Percentiles rank a stretch among this genome's conserved stretches.
phyloP scores from a whole-genome alignment of 92 coral and sea anemone species.

The Porites rus region DNA sequence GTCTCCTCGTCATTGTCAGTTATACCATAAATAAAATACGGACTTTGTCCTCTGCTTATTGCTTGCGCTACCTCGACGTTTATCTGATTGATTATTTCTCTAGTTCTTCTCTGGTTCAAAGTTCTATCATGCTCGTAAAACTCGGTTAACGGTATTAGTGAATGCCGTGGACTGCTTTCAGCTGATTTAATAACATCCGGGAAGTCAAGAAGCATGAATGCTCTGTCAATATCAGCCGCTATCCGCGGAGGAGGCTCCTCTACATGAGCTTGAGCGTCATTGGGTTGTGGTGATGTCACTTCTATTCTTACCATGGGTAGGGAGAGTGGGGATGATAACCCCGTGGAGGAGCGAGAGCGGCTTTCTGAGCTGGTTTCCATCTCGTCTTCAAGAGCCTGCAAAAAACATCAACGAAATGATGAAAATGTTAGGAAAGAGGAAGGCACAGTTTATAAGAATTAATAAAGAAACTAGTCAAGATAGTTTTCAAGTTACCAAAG shows the following conservation, averaged over 20 bases:
- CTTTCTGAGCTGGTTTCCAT: slow-evolving; percentile 56
- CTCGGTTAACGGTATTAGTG: slow-evolving; percentile 78
- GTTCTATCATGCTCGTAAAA: slow-evolving; percentile 62
- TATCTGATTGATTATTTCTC: slow-evolving; percentile 83
- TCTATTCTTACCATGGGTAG: slow-evolving; percentile 85
- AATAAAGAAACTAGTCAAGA: too few relatives aligned
- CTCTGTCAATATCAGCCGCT: slow-evolving; percentile 46
- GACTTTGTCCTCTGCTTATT: slow-evolving; percentile 89
- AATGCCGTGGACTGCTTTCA: slow-evolving; percentile 94
- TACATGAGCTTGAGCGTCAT: slow-evolving; percentile 48
- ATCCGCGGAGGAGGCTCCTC: slow-evolving; percentile 31
- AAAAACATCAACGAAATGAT: neutral
- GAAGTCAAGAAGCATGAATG: slow-evolving; percentile 81
- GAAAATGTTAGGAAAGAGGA: too few relatives aligned
- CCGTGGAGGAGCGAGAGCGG: slow-evolving; percentile 84
- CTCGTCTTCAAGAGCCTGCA: slow-evolving; percentile 87
- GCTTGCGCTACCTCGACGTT: slow-evolving; percentile 94
- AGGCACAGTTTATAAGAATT: too few relatives aligned
- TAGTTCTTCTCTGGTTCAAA: slow-evolving; percentile 70
- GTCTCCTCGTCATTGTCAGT: slow-evolving; percentile 97
- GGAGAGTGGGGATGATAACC: slow-evolving; percentile 75
- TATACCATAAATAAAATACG: slow-evolving; percentile 94
- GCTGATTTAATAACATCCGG: slow-evolving; percentile 99
- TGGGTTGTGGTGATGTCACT: slow-evolving; percentile 71
- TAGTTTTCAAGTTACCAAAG: too few relatives aligned